Evolutionary conservation across 2,888 invertebrate genomes (phyloP).

Genomic region (Dolomedes plantarius): DNA sequence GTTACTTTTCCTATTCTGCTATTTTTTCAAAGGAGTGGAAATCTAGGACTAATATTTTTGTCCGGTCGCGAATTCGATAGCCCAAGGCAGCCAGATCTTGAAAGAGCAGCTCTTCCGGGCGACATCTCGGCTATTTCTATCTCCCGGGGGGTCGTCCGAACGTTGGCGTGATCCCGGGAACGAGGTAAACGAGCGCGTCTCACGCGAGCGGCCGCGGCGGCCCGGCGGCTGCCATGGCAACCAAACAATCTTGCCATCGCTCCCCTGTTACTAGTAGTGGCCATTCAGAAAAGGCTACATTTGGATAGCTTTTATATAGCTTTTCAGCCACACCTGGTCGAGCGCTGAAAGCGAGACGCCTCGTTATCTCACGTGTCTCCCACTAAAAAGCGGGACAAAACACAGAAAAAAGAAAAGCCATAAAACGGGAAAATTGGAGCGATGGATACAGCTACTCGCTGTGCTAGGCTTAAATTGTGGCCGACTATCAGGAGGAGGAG

Average conservation of each 20-base stretch:
- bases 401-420: constrained; percentile 7
- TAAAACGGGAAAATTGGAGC: constrained; percentile 8
- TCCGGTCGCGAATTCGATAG: too few relatives aligned
- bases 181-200: constrained; percentile 31
- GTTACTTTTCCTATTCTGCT: too few relatives aligned
- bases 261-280: constrained; percentile 16
- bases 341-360: constrained; percentile 42
- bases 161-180: constrained; percentile 36
- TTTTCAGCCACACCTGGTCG: constrained; percentile 48
- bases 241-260: constrained; percentile 33
- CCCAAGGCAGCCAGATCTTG: too few relatives aligned
- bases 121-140: constrained; percentile 27
- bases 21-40: too few relatives aligned
- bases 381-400: neutral
- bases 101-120: constrained; percentile 1
- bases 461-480: neutral
- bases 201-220: constrained; percentile 37
- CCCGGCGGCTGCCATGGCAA: constrained; percentile 45
- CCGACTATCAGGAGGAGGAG: neutral
- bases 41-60: too few relatives aligned
- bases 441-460: neutral
- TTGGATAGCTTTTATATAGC: constrained; percentile 52
- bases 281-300: constrained; percentile 47
- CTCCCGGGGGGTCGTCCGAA: neutral
- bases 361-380: constrained; percentile 31